A percentile compares a stretch with the other conserved stretches of the same genome.
phyloP scores from a whole-genome alignment of 2,113 vertebrate species.

The Boulengeromyrus knoepffleri region DNA sequence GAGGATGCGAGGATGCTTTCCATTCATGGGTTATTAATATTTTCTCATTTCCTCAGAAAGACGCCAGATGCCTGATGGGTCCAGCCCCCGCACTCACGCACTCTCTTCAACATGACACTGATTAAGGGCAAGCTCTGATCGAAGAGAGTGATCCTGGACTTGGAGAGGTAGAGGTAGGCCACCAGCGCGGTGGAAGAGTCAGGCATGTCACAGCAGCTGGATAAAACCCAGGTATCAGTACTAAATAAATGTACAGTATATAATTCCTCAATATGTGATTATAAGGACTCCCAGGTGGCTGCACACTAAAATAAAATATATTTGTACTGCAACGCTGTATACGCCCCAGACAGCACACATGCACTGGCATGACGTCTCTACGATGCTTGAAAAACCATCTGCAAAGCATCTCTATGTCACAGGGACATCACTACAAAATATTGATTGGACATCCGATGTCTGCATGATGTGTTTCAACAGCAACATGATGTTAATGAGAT shows the following conservation, averaged over 20 bases:
- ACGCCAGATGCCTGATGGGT: neutral
- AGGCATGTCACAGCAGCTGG: neutral
- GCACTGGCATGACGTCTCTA: neutral
- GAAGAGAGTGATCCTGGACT: neutral
- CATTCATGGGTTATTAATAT: neutral
- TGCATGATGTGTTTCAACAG: neutral
- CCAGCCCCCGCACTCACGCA: neutral
- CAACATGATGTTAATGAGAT: neutral
- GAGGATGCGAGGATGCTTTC: neutral
- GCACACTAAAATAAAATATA: neutral
- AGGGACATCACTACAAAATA: neutral
- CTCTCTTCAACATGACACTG: neutral
- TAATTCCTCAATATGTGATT: neutral
- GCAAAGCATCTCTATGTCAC: neutral
- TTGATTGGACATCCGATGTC: neutral
- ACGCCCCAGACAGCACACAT: neutral
- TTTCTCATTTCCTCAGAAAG: neutral
- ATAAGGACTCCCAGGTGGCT: neutral
- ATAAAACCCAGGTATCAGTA: neutral
- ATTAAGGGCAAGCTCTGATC: neutral
- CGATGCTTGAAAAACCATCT: neutral
- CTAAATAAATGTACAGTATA: neutral
- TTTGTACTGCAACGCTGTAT: neutral
- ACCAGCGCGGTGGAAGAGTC: neutral
- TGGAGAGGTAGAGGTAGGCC: neutral